Evolutionary conservation across 1,140 invertebrate genomes (phyloP).

Genomic region (Samia ricini): DNA sequence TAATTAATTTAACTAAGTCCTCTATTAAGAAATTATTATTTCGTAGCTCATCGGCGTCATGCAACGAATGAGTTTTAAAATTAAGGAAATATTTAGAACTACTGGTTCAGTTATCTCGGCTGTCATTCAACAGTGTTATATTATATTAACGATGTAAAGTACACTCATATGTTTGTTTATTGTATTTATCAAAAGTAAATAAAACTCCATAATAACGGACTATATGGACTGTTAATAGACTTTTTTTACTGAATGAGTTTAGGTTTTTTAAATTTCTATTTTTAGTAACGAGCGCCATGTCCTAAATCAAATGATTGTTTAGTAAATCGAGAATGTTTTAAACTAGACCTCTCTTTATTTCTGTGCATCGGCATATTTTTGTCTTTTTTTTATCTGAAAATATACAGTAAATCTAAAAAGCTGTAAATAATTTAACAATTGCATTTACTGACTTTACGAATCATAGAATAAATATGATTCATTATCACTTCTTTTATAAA

Average conservation of each 20-base stretch:
- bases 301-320: background rate
- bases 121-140: conserved; percentile 49
- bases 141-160: conserved; percentile 17
- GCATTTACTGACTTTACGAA: too few species aligned
- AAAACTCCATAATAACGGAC: background rate
- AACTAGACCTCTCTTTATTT: too few species aligned
- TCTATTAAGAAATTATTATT: background rate
- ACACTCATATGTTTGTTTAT: background rate
- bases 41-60: conserved; percentile 10
- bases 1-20: background rate
- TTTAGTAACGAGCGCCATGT: too few species aligned
- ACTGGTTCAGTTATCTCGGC: conserved; percentile 39
- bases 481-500: too few species aligned
- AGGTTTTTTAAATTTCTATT: background rate
- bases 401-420: too few species aligned
- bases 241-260: background rate
- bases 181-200: background rate
- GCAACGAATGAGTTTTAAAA: conserved; percentile 55
- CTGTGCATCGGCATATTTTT: too few species aligned
- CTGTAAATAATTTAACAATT: too few species aligned
- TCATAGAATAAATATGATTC: too few species aligned
- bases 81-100: conserved; percentile 65
- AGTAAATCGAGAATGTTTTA: background rate
- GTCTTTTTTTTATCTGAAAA: too few species aligned
- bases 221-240: background rate